Base-by-base conservation (phyloP, 2,113 vertebrate species). In the Oplegnathus fasciatus region DNA sequence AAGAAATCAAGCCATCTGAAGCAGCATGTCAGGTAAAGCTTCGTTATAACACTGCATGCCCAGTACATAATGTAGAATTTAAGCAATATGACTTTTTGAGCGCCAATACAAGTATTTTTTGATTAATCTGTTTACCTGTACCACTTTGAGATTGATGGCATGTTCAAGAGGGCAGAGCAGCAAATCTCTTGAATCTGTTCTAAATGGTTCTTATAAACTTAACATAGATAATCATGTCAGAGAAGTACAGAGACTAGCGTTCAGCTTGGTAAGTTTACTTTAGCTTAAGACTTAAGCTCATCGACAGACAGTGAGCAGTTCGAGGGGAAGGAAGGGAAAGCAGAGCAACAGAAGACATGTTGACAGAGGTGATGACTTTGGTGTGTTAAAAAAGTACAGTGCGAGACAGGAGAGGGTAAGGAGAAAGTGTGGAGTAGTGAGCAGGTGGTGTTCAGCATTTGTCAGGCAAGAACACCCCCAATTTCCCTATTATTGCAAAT, bases 1-100 rank as follows among this genome's bases (percentile, higher is more conserved):
- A 99, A 99, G 94, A 99, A 99, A 68, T 99, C 98, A 34, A 99
- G 98, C 89, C 98, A 99, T 91, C 97, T 99, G 68, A 99, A 99
- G 82, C 98, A 99, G 54, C 98, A 99, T 71, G 97, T 99, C 95
- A 97, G 98, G 98, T 99, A 94, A 95, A 83, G 76, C 28, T 55
- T 79, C 46, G 4, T 1, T 18, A 32, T 44, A 30, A 71, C n/a
- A 17, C 5, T 73, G 18, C 11, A 46, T 60, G 6, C 57, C 10
- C 26, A 65, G 0, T 37, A 22, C 26, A 20, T 34, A 4, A 14
- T 65, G 14, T 72, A 30, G 17, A 30, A 18, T 46, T 17, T 14
- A 34, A 61, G 9, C 1, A 58, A 0, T n/a, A 18, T 9, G 15
- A 26, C 37, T 3, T 22, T 55, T 32, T 52, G 5, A 58, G 9